Evolutionary conservation across 2,797 vertebrate genomes (phyloP).

Genomic region (Masticophis lateralis): DNA sequence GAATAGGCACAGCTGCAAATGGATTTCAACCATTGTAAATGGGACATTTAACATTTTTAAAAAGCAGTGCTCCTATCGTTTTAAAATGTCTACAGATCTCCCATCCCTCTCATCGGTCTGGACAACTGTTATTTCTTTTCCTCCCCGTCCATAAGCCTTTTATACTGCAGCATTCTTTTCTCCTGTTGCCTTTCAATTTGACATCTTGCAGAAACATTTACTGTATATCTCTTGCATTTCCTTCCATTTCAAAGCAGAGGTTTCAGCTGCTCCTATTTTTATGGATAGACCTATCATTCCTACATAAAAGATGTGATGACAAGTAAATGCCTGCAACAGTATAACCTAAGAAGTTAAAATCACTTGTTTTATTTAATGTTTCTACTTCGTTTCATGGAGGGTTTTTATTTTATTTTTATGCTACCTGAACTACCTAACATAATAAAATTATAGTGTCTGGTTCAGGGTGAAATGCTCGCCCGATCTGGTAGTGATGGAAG

Average conservation of each 20-base stretch:
- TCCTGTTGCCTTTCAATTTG: constrained; percentile 35
- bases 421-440: neutral
- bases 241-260: constrained; percentile 38
- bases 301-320: constrained; percentile 55
- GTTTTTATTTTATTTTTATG: neutral
- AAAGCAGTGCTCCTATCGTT: neutral
- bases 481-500: too few relatives aligned
- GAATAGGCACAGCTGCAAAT: constrained; percentile 19
- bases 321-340: constrained; percentile 49
- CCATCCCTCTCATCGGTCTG: neutral
- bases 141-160: neutral
- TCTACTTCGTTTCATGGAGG: neutral
- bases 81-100: neutral
- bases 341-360: constrained; percentile 35
- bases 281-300: constrained; percentile 50
- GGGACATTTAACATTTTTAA: neutral
- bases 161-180: constrained; percentile 30
- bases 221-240: neutral
- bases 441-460: constrained; percentile 3
- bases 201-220: constrained; percentile 43
- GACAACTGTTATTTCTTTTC: neutral
- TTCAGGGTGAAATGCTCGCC: neutral
- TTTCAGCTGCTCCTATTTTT: constrained; percentile 55
- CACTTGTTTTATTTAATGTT: constrained; percentile 17
- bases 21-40: constrained; percentile 8